A percentile compares a stretch with the other conserved stretches of the same genome.
phyloP scores from a whole-genome alignment of 1,140 invertebrate genomes.

The Orchestia grillus region DNA sequence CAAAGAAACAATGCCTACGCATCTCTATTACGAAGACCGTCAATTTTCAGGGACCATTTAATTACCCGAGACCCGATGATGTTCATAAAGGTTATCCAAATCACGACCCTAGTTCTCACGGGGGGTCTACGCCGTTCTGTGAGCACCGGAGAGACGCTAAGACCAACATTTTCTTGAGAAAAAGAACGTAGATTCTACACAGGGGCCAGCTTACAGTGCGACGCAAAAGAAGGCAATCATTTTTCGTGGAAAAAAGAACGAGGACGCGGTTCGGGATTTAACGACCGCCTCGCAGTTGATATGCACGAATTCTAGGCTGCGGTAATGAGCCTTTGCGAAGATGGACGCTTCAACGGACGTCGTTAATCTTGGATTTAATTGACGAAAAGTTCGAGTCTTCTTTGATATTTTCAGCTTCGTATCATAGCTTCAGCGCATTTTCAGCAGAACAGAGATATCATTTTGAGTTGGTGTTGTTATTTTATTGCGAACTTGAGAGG shows the following conservation, averaged over 20 bases:
- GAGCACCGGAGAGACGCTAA: neutral
- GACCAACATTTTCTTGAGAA: neutral
- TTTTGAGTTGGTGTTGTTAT: neutral
- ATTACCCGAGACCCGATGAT: constrained; percentile 49
- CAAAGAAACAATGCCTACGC: constrained; percentile 19
- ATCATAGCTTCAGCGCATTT: neutral
- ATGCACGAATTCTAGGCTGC: neutral
- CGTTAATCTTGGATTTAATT: constrained; percentile 24
- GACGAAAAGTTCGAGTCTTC: neutral
- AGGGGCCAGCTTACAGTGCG: neutral
- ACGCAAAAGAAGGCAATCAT: neutral
- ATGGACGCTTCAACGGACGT: neutral
- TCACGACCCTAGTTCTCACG: constrained; percentile 35
- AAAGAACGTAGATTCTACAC: constrained; percentile 5
- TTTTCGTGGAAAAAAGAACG: neutral
- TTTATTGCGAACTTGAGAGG: neutral
- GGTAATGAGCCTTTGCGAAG: constrained; percentile 31
- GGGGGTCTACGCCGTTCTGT: neutral
- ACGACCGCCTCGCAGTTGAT: neutral
- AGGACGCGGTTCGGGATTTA: constrained; percentile 19
- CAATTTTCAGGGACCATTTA: constrained; percentile 44
- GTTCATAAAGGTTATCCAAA: constrained; percentile 31
- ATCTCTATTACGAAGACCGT: constrained; percentile 41
- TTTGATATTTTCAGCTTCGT: neutral
- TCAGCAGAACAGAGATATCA: neutral